phyloP scores from a whole-genome alignment of 2,888 invertebrate genomes.

The Troilus luridus region DNA sequence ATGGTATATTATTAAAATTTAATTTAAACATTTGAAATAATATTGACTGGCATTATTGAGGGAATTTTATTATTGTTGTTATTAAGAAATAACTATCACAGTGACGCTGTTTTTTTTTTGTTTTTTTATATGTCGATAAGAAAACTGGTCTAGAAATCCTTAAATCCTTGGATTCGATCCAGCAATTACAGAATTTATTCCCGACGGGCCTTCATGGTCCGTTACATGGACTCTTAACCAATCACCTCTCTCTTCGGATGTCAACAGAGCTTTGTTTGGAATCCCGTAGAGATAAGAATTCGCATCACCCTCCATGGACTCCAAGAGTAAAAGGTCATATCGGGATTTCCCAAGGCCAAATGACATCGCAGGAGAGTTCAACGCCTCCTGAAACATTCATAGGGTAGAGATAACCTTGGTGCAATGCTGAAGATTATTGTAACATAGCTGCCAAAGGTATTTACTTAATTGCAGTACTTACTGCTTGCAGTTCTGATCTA shows the following conservation, averaged over 20 bases:
- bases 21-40: too few species aligned
- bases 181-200: not conserved
- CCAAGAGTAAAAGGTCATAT: not conserved
- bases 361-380: conserved; percentile 11
- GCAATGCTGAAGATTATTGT: not conserved
- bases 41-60: too few species aligned
- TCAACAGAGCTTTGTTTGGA: not conserved
- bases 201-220: not conserved
- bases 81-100: too few species aligned
- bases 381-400: conserved; percentile 3
- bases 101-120: too few species aligned
- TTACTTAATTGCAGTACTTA: too few species aligned
- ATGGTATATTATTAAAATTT: too few species aligned
- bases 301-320: not conserved
- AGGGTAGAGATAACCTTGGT: not conserved
- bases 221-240: not conserved
- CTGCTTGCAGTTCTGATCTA: too few species aligned
- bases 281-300: not conserved
- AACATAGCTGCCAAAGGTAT: not conserved
- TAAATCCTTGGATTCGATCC: not conserved
- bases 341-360: not conserved
- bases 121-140: not conserved
- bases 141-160: not conserved
- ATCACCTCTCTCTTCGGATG: not conserved
- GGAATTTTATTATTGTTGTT: too few species aligned